These are phyloP conservation scores for Calameuta pallipes DNA, from an alignment of 2,888 invertebrate species.

Conservation along the genomic window DNA sequence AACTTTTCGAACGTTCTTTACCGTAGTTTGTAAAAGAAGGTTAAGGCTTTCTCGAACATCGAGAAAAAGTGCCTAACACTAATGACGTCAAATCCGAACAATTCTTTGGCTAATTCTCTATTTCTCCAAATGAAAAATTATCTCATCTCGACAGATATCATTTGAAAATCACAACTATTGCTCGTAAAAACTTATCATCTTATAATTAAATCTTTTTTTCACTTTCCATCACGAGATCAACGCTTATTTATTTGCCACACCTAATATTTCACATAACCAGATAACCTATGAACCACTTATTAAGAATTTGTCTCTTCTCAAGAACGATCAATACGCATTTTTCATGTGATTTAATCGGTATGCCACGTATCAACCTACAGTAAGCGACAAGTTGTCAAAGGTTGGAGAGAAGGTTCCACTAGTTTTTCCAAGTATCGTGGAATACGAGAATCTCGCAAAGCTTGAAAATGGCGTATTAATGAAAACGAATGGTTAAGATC, in stretches of 20 bases:
- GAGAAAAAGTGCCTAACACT: background rate
- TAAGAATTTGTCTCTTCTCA: background rate
- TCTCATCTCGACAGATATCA: background rate
- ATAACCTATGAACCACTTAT: background rate
- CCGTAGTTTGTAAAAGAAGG: background rate
- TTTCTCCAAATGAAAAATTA: background rate
- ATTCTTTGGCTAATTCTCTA: background rate
- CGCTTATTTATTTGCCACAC: background rate
- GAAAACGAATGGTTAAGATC: constrained; percentile 33
- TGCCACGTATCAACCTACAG: background rate
- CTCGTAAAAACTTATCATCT: background rate
- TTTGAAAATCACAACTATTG: background rate
- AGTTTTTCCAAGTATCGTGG: background rate
- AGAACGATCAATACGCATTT: background rate
- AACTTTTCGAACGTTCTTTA: background rate
- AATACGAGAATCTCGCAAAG: background rate
- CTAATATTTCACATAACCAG: background rate
- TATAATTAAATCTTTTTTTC: background rate
- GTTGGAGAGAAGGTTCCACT: background rate
- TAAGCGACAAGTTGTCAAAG: background rate
- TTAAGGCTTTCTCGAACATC: background rate
- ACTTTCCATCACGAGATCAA: no score
- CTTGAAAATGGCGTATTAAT: constrained; percentile 28
- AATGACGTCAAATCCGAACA: background rate
- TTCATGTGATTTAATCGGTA: background rate